These are phyloP conservation scores for Eupithecia vulgata DNA, from an alignment of 2,888 invertebrate species.

Conservation along the genomic window DNA sequence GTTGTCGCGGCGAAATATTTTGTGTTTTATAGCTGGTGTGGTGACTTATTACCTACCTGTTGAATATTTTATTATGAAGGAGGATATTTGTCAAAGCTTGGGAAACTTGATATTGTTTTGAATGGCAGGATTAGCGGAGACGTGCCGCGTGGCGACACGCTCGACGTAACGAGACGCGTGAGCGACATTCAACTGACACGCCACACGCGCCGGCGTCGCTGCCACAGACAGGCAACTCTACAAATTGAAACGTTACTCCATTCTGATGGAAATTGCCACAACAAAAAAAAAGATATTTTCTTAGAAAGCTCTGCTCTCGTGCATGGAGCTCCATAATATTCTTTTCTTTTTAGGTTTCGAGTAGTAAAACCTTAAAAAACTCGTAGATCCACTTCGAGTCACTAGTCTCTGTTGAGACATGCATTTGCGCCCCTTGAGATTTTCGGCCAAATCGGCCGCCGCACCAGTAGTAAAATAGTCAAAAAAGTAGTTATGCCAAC, in stretches of 20 bases:
- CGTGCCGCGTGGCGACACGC: slow-evolving; percentile 65
- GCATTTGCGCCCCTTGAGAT: too few relatives aligned
- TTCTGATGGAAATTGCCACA: background rate
- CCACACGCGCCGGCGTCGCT: slow-evolving; percentile 56
- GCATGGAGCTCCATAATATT: background rate
- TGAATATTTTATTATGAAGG: slow-evolving; percentile 48
- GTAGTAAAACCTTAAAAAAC: background rate
- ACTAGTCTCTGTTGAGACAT: too few relatives aligned
- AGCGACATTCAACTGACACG: slow-evolving; percentile 72
- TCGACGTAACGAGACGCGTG: slow-evolving; percentile 69
- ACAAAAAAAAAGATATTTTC: background rate
- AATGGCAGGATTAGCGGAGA: slow-evolving; percentile 63
- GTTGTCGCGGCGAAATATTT: slow-evolving; percentile 46
- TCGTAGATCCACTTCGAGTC: too few relatives aligned
- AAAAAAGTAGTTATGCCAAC: background rate
- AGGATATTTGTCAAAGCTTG: slow-evolving; percentile 49
- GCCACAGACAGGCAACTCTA: background rate
- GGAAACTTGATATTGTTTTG: slow-evolving; percentile 68
- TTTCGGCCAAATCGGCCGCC: too few relatives aligned
- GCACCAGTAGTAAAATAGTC: background rate
- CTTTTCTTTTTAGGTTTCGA: background rate
- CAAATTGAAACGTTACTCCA: background rate
- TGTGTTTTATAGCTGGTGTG: slow-evolving; percentile 36
- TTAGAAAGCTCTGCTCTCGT: background rate
- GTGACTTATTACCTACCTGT: slow-evolving; percentile 46